Evolutionary conservation across 2,797 vertebrate species (phyloP).

Genomic region (Cryptoblepharus egeriae): DNA sequence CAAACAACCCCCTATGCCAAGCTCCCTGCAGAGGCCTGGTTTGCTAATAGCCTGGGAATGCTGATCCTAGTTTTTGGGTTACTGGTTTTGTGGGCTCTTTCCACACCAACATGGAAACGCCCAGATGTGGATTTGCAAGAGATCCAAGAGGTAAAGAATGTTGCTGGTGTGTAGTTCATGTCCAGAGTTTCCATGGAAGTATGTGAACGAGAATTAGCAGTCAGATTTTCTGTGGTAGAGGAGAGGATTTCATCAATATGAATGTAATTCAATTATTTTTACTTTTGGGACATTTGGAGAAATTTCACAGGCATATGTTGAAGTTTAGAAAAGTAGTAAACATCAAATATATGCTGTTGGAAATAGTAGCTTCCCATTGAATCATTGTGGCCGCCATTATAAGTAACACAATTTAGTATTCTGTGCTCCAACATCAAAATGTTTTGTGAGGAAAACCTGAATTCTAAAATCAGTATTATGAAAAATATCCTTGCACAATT

Average conservation of each 20-base stretch:
- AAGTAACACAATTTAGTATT: not conserved
- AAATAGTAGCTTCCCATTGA: not conserved
- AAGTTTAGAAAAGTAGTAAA: not conserved
- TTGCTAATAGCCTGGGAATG: conserved; percentile 85
- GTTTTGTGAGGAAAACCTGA: too few relatives aligned
- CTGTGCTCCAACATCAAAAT: not conserved
- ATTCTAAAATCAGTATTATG: not conserved
- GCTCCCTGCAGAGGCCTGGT: conserved; percentile 85
- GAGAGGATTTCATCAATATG: not conserved
- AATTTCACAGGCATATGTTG: not conserved
- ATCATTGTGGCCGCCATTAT: not conserved
- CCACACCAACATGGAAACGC: conserved; percentile 85
- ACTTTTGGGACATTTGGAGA: not conserved
- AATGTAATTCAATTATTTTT: not conserved
- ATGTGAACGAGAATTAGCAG: not conserved
- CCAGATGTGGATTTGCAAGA: conserved; percentile 69
- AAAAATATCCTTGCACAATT: not conserved
- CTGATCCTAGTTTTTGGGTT: conserved; percentile 85
- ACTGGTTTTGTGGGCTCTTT: conserved; percentile 85
- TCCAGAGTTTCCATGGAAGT: not conserved
- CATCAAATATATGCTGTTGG: not conserved
- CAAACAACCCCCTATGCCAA: conserved; percentile 66
- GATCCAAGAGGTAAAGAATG: conserved; percentile 66
- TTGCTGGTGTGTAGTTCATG: not conserved
- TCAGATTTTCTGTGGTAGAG: too few relatives aligned